phyloP scores from a whole-genome alignment of 2,888 invertebrate species.

The Chorisops tibialis region DNA sequence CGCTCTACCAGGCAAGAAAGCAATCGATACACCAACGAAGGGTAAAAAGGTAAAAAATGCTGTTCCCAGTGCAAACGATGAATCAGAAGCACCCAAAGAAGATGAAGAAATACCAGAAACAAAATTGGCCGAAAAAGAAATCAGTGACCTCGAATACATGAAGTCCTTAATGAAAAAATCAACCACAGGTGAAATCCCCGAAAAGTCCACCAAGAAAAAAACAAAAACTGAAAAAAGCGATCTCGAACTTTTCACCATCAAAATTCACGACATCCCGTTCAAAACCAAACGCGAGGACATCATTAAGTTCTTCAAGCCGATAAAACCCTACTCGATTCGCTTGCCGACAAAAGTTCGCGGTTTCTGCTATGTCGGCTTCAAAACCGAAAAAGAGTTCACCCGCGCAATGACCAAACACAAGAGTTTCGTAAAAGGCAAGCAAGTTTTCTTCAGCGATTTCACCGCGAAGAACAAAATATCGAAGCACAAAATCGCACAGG shows the following conservation, averaged over 20 bases:
- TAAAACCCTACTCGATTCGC: constrained; percentile 74
- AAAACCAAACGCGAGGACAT: constrained; percentile 79
- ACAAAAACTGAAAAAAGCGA: constrained; percentile 43
- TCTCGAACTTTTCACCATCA: constrained; percentile 61
- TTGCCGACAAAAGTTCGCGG: constrained; percentile 75
- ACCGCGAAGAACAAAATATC: constrained; percentile 52
- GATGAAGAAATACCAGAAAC: constrained; percentile 49
- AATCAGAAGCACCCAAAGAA: constrained; percentile 35
- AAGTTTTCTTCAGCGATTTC: constrained; percentile 58
- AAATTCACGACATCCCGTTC: constrained; percentile 74
- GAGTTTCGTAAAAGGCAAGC: constrained; percentile 74
- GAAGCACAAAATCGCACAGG: constrained; percentile 38
- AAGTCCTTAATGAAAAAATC: constrained; percentile 58
- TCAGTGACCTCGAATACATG: constrained; percentile 81
- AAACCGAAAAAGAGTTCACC: constrained; percentile 73
- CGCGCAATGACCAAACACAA: constrained; percentile 80
- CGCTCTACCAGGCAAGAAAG: background rate
- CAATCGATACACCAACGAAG: background rate
- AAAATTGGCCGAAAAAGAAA: constrained; percentile 65
- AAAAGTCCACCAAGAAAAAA: constrained; percentile 41
- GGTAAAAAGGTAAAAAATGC: constrained; percentile 1
- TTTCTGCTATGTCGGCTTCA: constrained; percentile 89
- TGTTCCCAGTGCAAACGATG: constrained; percentile 35
- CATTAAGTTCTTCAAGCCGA: constrained; percentile 78
- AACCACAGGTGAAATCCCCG: constrained; percentile 21